phyloP scores from a whole-genome alignment of 1,140 invertebrate species.

The Ips nitidus region DNA sequence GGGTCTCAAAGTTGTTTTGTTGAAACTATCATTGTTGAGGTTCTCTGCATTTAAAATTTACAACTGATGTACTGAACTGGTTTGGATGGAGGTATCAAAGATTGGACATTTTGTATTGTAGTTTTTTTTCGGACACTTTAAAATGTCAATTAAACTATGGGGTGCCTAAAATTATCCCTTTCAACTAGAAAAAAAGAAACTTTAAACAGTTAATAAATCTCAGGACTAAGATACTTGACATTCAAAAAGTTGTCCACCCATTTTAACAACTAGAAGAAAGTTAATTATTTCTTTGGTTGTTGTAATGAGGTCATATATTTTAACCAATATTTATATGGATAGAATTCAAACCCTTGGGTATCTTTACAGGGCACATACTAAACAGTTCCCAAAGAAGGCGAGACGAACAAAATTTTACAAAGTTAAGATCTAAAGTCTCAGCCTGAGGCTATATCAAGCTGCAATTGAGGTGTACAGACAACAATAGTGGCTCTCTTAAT shows the following conservation, averaged over 20 bases:
- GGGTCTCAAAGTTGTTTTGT: too few relatives aligned
- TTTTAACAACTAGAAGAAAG: conserved; percentile 16
- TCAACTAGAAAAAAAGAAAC: too few relatives aligned
- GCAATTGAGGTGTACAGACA: conserved; percentile 41
- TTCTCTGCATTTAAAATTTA: too few relatives aligned
- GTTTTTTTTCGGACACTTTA: too few relatives aligned
- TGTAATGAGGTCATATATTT: neutral
- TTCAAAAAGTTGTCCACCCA: conserved; percentile 19
- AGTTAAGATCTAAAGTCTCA: conserved; percentile 42
- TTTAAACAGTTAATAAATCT: neutral
- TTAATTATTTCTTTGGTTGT: conserved; percentile 7
- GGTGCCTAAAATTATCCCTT: too few relatives aligned
- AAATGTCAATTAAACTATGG: too few relatives aligned
- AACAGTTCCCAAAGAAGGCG: conserved; percentile 46
- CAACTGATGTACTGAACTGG: too few relatives aligned
- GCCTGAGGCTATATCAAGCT: conserved; percentile 41
- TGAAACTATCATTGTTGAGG: too few relatives aligned
- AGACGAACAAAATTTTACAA: conserved; percentile 48
- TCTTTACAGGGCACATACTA: conserved; percentile 53
- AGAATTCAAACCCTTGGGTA: conserved; percentile 41
- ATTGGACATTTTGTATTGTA: too few relatives aligned
- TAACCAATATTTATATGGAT: neutral
- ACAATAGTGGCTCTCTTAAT: conserved; percentile 36
- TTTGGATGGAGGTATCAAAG: too few relatives aligned
- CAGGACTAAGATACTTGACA: conserved; percentile 5